Base-by-base conservation (phyloP, 2,797 vertebrate species). In the Cryptoblepharus egeriae region DNA sequence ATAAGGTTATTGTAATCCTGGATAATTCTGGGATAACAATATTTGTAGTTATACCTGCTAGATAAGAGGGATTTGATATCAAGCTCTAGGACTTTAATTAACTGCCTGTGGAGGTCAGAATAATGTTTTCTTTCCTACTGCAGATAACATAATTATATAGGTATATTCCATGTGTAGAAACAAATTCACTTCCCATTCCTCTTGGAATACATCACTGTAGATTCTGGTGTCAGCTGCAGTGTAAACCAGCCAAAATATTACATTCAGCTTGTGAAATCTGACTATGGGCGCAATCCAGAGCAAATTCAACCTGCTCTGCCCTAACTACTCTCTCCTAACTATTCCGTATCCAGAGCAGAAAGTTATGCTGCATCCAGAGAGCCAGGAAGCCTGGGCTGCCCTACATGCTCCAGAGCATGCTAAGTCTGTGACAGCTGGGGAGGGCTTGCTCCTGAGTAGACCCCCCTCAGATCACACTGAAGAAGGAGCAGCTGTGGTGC, bases 1-100 rank as follows among this genome's bases (percentile, higher is more conserved):
- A 82, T 85, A 90, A 92, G 6, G 60, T 74, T 20, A 0, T 61
- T 71, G 75, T 86, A 91, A 91, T 92, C 85, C 75, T 85, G 74
- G 75, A 85, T 70, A 82, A 82, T 85, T 90, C 82, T 88, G 75
- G 0, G 0, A 80, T 88, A 85, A 77, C n/a, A 24, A 67, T 55
- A 16, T 77, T 85, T 82, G 80, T 78, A 87, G 49, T 80, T 83
- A 69, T 73, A 64, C 55, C 32, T 90, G 57, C 20, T 45, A 85
- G 85, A 89, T 86, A 87, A 85, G 26, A n/a, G n/a, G n/a, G 81
- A 77, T 86, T 74, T 80, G 69, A 90, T 77, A 35, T 42, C 80
- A 77, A 74, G 13, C 83, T 90, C 88, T 39, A 75, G 58, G 61
- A 65, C 60, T 72, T 77, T 58, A 89, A 82, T 13, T 81, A 89